Conservation (phyloP, 2,797 vertebrate species). For the Telmatherina bonti region DNA sequence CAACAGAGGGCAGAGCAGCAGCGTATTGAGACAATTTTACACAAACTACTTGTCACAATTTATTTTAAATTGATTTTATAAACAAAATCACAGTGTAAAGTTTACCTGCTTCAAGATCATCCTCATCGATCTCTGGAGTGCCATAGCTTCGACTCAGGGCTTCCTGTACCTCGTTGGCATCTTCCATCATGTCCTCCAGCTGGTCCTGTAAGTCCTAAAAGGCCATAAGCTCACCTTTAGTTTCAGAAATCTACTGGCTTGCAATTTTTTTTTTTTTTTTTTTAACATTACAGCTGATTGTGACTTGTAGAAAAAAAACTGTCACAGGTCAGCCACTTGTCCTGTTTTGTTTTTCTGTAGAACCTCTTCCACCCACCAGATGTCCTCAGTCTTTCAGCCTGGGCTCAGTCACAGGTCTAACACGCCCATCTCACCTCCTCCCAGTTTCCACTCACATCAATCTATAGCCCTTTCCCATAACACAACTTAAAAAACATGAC, state of each 20-base stretch:
- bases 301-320: neutral
- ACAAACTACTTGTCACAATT: neutral
- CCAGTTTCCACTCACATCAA: neutral
- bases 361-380: neutral
- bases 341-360: neutral
- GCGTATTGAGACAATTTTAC: neutral
- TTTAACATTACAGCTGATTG: neutral
- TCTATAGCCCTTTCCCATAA: neutral
- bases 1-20: neutral
- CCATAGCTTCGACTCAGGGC: constrained; percentile 95
- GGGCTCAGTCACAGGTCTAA: neutral
- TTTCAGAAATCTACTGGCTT: neutral
- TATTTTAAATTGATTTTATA: neutral
- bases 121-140: constrained; percentile 97
- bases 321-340: too few species aligned
- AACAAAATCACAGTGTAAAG: constrained; percentile 11
- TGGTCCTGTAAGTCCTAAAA: constrained; percentile 96
- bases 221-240: constrained; percentile 19
- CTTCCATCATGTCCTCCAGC: constrained; percentile 99
- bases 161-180: constrained; percentile 95
- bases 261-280: too few species aligned
- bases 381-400: neutral
- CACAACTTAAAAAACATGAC: neutral
- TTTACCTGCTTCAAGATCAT: constrained; percentile 96
- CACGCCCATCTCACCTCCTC: neutral